These are phyloP conservation scores for Cotesia glomerata DNA, from an alignment of 1,140 invertebrate species.

Conservation along the genomic window DNA sequence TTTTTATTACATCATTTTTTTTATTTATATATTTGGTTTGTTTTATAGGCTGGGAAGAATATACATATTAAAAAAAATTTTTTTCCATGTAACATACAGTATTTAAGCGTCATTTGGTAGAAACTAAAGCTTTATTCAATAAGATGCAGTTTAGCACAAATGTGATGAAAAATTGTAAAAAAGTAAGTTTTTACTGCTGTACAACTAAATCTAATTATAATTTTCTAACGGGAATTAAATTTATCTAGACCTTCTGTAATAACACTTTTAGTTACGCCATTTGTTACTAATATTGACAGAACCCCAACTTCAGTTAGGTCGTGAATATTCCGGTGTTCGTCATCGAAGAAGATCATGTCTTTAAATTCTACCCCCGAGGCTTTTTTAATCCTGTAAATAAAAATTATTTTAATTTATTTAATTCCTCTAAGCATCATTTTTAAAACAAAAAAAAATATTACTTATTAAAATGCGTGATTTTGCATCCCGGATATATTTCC, in stretches of 20 bases:
- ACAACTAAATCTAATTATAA: too few relatives aligned
- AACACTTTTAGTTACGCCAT: constrained; percentile 63
- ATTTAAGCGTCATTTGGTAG: too few relatives aligned
- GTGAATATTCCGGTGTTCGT: constrained; percentile 69
- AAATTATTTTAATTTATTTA: not conserved
- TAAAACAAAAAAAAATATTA: constrained; percentile 49
- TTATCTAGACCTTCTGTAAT: constrained; percentile 61
- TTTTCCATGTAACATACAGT: too few relatives aligned
- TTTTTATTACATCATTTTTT: too few relatives aligned
- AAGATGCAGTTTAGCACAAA: too few relatives aligned
- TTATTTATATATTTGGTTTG: too few relatives aligned
- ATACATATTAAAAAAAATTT: too few relatives aligned
- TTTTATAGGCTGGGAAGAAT: too few relatives aligned
- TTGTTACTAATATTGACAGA: constrained; percentile 64
- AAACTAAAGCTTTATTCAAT: too few relatives aligned
- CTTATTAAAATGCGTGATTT: constrained; percentile 74
- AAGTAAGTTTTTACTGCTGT: too few relatives aligned
- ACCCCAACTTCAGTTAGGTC: constrained; percentile 68
- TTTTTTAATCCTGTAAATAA: constrained; percentile 66
- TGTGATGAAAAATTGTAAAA: too few relatives aligned
- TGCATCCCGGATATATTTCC: constrained; percentile 79
- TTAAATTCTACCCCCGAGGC: constrained; percentile 65
- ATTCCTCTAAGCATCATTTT: too few relatives aligned
- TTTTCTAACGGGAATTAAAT: constrained; percentile 38
- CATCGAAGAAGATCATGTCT: constrained; percentile 79